These are phyloP conservation scores for Drosophila oshimai DNA, from an alignment of 1,140 invertebrate genomes.

Conservation along the genomic window DNA sequence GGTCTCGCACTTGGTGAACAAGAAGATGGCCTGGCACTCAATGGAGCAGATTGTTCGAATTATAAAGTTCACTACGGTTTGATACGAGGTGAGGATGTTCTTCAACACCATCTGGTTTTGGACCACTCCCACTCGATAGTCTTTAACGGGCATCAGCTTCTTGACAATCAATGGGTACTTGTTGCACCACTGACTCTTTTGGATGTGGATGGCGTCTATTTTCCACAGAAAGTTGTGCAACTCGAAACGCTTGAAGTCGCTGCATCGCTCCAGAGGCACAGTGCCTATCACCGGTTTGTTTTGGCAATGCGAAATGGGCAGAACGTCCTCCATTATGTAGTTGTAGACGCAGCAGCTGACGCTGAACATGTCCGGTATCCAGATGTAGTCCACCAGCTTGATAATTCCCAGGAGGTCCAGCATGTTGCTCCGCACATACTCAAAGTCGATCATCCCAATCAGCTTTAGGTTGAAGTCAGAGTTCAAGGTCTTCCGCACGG, in stretches of 20 bases:
- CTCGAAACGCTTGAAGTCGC: constrained; percentile 73
- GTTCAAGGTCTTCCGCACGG: constrained; percentile 34
- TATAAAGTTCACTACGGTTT: constrained; percentile 73
- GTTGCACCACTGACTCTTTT: constrained; percentile 77
- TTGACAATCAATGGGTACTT: constrained; percentile 80
- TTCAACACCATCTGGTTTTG: constrained; percentile 54
- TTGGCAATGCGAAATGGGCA: constrained; percentile 66
- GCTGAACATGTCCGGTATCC: constrained; percentile 75
- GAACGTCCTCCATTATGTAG: constrained; percentile 73
- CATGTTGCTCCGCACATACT: constrained; percentile 74
- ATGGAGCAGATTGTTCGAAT: constrained; percentile 75
- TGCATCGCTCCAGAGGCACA: constrained; percentile 70
- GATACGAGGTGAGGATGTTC: constrained; percentile 63
- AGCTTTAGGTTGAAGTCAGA: constrained; percentile 41
- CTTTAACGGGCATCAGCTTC: constrained; percentile 68
- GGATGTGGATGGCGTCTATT: constrained; percentile 73
- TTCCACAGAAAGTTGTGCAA: constrained; percentile 72
- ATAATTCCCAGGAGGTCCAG: constrained; percentile 71
- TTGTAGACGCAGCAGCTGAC: constrained; percentile 57
- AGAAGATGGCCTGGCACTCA: constrained; percentile 74
- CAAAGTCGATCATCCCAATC: constrained; percentile 75
- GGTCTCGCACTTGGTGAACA: constrained; percentile 58
- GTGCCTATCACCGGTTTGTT: constrained; percentile 72
- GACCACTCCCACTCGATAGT: constrained; percentile 59
- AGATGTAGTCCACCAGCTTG: constrained; percentile 71